Conservation (phyloP, 2,888 invertebrate species). For the Napeogenes sylphis region DNA sequence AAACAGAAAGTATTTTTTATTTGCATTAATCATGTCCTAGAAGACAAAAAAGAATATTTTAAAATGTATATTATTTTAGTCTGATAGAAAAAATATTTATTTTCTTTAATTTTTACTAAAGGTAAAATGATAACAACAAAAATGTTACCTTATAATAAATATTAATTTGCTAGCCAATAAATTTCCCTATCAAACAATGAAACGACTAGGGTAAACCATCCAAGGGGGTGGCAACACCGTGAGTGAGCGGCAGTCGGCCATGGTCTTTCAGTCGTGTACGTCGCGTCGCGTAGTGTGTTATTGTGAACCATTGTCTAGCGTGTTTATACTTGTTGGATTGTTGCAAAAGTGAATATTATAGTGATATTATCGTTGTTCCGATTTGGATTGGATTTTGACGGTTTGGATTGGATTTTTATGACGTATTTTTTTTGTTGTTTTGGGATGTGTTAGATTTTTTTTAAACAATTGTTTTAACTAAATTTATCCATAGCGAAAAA, state of each 20-base stretch:
- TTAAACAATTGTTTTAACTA: neutral
- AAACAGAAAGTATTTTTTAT: neutral
- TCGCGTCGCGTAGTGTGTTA: conserved; percentile 30
- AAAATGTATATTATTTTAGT: too few species aligned
- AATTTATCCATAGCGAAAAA: too few species aligned
- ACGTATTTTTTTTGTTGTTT: neutral
- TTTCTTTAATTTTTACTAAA: too few species aligned
- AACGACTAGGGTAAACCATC: conserved; percentile 23
- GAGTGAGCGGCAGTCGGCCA: conserved; percentile 69
- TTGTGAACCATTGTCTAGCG: conserved; percentile 19
- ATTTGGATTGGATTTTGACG: conserved; percentile 12
- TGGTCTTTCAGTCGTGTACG: conserved; percentile 41
- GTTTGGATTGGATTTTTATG: conserved; percentile 6
- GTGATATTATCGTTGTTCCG: conserved; percentile 30
- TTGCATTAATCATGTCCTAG: too few species aligned
- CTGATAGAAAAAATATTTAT: too few species aligned
- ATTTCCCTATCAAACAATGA: neutral
- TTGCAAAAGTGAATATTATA: too few species aligned
- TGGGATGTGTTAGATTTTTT: neutral
- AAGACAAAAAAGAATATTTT: too few species aligned
- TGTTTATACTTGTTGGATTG: conserved; percentile 26
- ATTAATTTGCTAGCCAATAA: neutral
- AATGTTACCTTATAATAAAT: neutral
- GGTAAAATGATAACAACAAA: too few species aligned
- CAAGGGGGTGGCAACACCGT: conserved; percentile 45